phyloP scores from a whole-genome alignment of 1,140 invertebrate species.

The Anadara kagoshimensis region DNA sequence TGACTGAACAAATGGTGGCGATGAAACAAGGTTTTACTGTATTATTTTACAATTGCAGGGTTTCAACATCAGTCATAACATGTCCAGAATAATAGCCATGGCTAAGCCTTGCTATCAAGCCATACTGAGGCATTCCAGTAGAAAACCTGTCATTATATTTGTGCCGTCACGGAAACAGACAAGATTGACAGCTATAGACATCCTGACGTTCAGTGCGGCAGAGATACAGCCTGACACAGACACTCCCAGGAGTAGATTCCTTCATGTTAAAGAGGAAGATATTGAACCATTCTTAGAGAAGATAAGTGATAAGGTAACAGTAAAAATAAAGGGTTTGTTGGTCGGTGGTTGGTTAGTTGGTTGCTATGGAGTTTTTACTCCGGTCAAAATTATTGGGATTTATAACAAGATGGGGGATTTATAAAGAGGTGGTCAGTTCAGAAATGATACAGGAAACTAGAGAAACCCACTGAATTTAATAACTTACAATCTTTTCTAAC shows the following conservation, averaged over 20 bases:
- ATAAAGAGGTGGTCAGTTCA: too few relatives aligned
- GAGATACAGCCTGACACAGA: constrained; percentile 83
- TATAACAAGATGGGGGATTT: too few relatives aligned
- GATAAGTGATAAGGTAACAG: constrained; percentile 84
- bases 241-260: constrained; percentile 80
- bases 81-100: constrained; percentile 96
- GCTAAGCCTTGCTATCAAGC: constrained; percentile 97
- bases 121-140: constrained; percentile 89
- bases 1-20: too few relatives aligned
- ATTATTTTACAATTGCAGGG: constrained; percentile 77
- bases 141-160: constrained; percentile 96
- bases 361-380: too few relatives aligned
- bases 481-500: too few relatives aligned
- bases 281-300: constrained; percentile 91
- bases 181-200: constrained; percentile 93
- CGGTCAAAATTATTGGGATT: too few relatives aligned
- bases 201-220: constrained; percentile 93
- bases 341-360: neutral
- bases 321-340: neutral
- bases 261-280: constrained; percentile 85
- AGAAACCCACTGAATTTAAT: too few relatives aligned
- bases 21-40: too few relatives aligned
- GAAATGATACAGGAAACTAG: too few relatives aligned
- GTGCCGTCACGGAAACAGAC: constrained; percentile 96
- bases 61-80: constrained; percentile 98